Evolutionary conservation across 2,888 invertebrate genomes (phyloP).

Genomic region (Melanophora roralis): DNA sequence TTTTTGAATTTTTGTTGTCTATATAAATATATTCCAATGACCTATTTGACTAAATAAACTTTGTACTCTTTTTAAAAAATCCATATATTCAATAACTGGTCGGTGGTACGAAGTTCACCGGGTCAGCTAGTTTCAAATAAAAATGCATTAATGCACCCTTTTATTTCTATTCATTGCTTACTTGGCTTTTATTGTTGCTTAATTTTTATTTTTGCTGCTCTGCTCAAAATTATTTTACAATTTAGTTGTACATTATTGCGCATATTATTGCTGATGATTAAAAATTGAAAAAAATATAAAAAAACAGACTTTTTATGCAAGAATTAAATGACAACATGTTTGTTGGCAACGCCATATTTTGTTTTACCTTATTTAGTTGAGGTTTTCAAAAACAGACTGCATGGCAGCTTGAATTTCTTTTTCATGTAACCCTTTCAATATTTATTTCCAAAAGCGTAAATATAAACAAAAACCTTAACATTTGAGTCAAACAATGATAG

Average conservation of each 20-base stretch:
- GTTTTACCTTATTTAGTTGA: constrained; percentile 20
- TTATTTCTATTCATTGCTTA: constrained; percentile 13
- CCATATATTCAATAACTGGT: too few relatives aligned
- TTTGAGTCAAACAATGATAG: constrained; percentile 34
- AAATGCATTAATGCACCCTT: constrained; percentile 59
- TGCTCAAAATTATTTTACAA: constrained; percentile 20
- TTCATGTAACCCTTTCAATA: constrained; percentile 26
- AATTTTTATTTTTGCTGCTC: background rate
- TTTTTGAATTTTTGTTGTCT: too few relatives aligned
- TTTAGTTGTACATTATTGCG: constrained; percentile 42
- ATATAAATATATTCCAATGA: too few relatives aligned
- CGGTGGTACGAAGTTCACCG: background rate
- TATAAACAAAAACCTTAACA: background rate
- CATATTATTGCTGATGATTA: constrained; percentile 28
- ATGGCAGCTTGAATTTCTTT: constrained; percentile 41
- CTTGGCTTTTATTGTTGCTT: background rate
- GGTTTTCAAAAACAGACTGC: constrained; percentile 49
- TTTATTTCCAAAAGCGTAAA: too few relatives aligned
- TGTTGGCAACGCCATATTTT: constrained; percentile 32
- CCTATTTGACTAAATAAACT: too few relatives aligned
- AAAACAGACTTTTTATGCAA: constrained; percentile 26
- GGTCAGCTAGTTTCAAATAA: too few relatives aligned
- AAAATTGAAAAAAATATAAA: background rate
- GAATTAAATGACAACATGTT: constrained; percentile 59
- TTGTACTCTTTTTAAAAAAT: too few relatives aligned